Percentiles rank a stretch among this genome's conserved stretches.
Evolutionary conservation across 2,797 vertebrate species (phyloP).

Genomic region (Glossophaga mutica): DNA sequence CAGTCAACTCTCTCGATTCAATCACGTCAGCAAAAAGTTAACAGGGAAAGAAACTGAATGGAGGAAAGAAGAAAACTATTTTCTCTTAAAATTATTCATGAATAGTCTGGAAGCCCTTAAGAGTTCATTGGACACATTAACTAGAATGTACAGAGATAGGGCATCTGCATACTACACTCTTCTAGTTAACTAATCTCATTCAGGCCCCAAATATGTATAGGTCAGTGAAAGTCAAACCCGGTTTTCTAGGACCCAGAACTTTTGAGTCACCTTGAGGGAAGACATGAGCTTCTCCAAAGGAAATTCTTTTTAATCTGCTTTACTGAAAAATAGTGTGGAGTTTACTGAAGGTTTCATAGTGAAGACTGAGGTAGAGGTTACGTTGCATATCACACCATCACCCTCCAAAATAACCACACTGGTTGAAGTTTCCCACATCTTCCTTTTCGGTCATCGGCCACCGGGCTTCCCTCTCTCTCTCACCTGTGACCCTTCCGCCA

Average conservation of each 20-base stretch:
- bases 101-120: background rate
- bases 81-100: background rate
- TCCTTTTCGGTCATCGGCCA: background rate
- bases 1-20: background rate
- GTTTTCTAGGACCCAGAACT: background rate
- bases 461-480: background rate
- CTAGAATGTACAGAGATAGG: background rate
- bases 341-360: background rate
- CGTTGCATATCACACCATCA: background rate
- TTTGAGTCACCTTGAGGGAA: background rate
- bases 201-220: background rate
- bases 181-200: background rate
- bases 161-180: background rate
- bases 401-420: background rate
- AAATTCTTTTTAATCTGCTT: slow-evolving; percentile 5
- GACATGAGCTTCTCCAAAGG: background rate
- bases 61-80: background rate
- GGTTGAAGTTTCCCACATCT: background rate
- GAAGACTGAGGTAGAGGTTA: background rate
- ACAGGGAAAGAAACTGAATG: background rate
- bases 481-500: background rate
- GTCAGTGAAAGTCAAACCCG: background rate
- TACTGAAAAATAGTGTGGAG: background rate
- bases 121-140: background rate
- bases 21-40: slow-evolving; percentile 11